Evolutionary conservation across 2,888 invertebrate genomes (phyloP).

Genomic region (Schizotus pectinicornis): DNA sequence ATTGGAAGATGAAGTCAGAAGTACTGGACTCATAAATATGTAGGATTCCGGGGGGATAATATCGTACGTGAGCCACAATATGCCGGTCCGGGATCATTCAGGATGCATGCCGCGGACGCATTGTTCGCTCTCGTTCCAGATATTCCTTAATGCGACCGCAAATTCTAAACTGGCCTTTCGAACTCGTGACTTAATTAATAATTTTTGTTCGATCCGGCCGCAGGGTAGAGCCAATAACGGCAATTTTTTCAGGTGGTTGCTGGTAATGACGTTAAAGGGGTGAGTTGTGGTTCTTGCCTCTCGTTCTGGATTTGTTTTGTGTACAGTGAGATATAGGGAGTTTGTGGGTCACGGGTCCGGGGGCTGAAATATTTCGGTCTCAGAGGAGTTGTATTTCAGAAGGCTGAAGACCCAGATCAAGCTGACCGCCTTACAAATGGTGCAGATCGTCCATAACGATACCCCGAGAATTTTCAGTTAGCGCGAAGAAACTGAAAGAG

Average conservation of each 20-base stretch:
- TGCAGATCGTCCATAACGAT: slow-evolving; percentile 16
- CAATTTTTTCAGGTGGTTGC: no score
- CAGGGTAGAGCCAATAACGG: no score
- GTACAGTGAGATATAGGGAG: background rate
- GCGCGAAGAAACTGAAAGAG: no score
- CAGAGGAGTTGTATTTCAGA: slow-evolving; percentile 17
- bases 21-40: slow-evolving; percentile 44
- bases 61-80: slow-evolving; percentile 35
- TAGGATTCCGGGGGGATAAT: slow-evolving; percentile 38
- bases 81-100: slow-evolving; percentile 15
- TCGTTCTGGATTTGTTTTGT: no score
- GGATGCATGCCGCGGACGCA: slow-evolving; percentile 21
- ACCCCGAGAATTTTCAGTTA: no score
- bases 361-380: slow-evolving; percentile 11
- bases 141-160: background rate
- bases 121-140: slow-evolving; percentile 19
- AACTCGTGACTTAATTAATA: slow-evolving; percentile 4
- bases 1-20: slow-evolving; percentile 40
- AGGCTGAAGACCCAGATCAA: slow-evolving; percentile 16
- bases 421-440: slow-evolving; percentile 25
- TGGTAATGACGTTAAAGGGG: no score
- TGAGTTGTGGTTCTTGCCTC: no score
- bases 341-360: slow-evolving; percentile 13
- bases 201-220: no score
- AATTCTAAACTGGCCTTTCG: background rate